Percentiles rank a stretch among this genome's conserved stretches.
Evolutionary conservation across 1,140 invertebrate genomes (phyloP).

Genomic region (Lasaia peninsularis): DNA sequence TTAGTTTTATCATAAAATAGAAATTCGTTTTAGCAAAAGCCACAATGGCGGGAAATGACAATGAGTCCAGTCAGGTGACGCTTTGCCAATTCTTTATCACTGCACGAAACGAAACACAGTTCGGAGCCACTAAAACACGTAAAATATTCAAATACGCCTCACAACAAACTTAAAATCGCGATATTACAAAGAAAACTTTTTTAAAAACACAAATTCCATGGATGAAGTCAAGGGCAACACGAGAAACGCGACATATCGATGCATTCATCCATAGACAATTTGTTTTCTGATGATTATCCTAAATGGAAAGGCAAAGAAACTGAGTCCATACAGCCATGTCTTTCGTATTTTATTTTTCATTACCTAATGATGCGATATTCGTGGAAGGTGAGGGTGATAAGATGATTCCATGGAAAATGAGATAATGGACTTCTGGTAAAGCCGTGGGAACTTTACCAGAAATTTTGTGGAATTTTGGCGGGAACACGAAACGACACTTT

Average conservation of each 20-base stretch:
- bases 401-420: no score
- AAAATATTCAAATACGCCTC: conserved; percentile 23
- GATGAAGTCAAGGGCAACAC: conserved; percentile 68
- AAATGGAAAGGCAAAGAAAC: no score
- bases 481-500: no score
- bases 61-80: conserved; percentile 76
- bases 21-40: conserved; percentile 52
- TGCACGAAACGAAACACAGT: conserved; percentile 27
- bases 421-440: no score
- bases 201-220: conserved; percentile 62
- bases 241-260: conserved; percentile 69
- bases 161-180: conserved; percentile 29
- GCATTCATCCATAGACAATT: conserved; percentile 47
- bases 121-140: conserved; percentile 25
- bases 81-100: conserved; percentile 53
- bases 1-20: conserved; percentile 38
- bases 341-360: no score
- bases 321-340: conserved; percentile 13
- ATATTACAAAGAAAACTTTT: conserved; percentile 43
- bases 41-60: conserved; percentile 78
- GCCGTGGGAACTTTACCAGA: no score
- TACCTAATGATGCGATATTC: no score
- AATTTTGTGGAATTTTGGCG: no score
- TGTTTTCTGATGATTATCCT: conserved; percentile 6
- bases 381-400: no score